These are phyloP conservation scores for Parnassius apollo DNA, from an alignment of 2,888 invertebrate genomes.

Conservation along the genomic window DNA sequence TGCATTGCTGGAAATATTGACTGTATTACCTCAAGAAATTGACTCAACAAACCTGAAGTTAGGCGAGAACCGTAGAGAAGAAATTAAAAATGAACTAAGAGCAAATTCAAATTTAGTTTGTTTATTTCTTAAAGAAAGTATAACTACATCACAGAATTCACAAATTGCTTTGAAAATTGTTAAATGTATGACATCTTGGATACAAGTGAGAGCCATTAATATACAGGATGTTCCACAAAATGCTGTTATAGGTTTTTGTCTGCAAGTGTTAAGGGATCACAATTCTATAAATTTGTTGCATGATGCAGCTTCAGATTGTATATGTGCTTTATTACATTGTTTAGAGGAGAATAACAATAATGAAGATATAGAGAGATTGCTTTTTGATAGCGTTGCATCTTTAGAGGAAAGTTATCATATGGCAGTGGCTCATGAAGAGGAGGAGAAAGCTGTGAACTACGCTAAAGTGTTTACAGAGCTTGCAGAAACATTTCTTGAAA, in stretches of 20 bases:
- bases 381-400: conserved; percentile 90
- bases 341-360: conserved; percentile 89
- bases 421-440: conserved; percentile 95
- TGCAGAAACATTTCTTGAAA: conserved; percentile 93
- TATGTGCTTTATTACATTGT: conserved; percentile 92
- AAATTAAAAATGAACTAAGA: conserved; percentile 90
- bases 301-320: conserved; percentile 94
- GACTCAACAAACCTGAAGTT: conserved; percentile 89
- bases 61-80: conserved; percentile 94
- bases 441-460: conserved; percentile 96
- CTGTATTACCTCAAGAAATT: conserved; percentile 97
- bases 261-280: conserved; percentile 84
- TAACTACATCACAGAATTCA: conserved; percentile 84
- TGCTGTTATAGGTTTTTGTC: conserved; percentile 86
- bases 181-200: conserved; percentile 95
- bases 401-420: conserved; percentile 93
- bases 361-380: conserved; percentile 86
- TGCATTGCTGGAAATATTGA: conserved; percentile 94
- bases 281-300: conserved; percentile 85
- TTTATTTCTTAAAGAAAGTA: conserved; percentile 89
- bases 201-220: conserved; percentile 90
- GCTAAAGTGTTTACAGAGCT: conserved; percentile 97
- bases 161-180: conserved; percentile 87
- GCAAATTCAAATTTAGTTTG: conserved; percentile 88
- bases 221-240: conserved; percentile 87